phyloP scores from a whole-genome alignment of 2,888 invertebrate species.

The Lumbricus terrestris region DNA sequence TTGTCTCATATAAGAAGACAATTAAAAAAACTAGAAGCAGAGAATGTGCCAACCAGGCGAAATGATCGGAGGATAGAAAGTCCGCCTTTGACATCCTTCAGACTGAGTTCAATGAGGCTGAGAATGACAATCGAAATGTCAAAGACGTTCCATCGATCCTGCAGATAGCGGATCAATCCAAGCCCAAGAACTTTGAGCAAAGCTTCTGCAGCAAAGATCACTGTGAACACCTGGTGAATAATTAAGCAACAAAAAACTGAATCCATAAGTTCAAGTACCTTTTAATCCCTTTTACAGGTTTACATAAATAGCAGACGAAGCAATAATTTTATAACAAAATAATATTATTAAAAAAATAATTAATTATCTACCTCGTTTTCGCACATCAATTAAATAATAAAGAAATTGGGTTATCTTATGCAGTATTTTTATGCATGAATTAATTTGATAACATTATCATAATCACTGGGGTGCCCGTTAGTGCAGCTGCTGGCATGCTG shows the following conservation, averaged over 20 bases:
- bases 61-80: constrained; percentile 94
- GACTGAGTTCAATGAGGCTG: constrained; percentile 86
- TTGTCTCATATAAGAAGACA: neutral
- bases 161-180: constrained; percentile 95
- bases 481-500: too few relatives aligned
- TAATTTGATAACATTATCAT: too few relatives aligned
- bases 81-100: constrained; percentile 85
- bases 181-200: constrained; percentile 90
- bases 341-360: neutral
- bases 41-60: constrained; percentile 75
- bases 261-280: neutral
- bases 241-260: neutral
- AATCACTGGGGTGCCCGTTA: too few relatives aligned
- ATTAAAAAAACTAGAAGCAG: neutral
- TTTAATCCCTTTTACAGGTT: neutral
- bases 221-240: constrained; percentile 88
- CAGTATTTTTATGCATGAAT: too few relatives aligned
- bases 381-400: too few relatives aligned
- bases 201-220: constrained; percentile 93
- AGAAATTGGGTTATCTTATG: too few relatives aligned
- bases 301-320: neutral
- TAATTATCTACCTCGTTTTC: neutral
- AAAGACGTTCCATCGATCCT: constrained; percentile 98
- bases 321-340: too few relatives aligned
- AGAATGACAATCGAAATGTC: constrained; percentile 96